Evolutionary conservation across 2,797 vertebrate genomes (phyloP).

Genomic region (Aphelocoma californica): DNA sequence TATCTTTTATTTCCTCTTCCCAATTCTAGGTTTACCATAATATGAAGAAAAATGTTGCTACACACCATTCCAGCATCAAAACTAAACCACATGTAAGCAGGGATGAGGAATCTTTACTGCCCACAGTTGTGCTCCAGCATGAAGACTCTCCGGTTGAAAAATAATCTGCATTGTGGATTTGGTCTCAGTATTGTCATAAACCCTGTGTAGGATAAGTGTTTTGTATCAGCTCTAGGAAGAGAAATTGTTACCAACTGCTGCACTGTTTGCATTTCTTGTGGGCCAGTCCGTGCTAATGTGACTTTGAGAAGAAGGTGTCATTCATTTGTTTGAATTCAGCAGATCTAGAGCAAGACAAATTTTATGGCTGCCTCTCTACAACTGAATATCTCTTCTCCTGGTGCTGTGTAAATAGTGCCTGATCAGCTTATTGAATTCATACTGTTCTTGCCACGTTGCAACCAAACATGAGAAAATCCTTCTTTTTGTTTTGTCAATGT

Average conservation of each 20-base stretch:
- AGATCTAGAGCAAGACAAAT: not conserved
- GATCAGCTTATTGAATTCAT: not conserved
- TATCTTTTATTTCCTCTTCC: not conserved
- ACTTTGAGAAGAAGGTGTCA: slow-evolving; percentile 23
- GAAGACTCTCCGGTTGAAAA: slow-evolving; percentile 27
- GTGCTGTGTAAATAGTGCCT: not conserved
- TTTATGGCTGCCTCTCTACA: not conserved
- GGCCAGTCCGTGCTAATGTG: not conserved
- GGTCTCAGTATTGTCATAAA: not conserved
- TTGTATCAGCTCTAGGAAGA: slow-evolving; percentile 2
- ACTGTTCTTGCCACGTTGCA: not conserved
- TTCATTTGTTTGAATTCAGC: not conserved
- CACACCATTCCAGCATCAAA: not conserved
- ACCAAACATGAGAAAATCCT: not conserved
- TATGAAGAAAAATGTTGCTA: not conserved
- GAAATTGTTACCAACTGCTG: slow-evolving; percentile 3
- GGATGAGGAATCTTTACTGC: not conserved
- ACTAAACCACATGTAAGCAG: not conserved
- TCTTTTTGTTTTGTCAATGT: not conserved
- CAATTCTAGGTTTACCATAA: slow-evolving; percentile 68
- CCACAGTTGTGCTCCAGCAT: not conserved
- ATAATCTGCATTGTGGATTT: not conserved
- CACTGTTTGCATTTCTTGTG: slow-evolving; percentile 30
- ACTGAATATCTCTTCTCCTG: not conserved
- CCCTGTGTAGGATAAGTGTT: not conserved